Evolutionary conservation across 1,140 invertebrate species (phyloP).

Genomic region (Bombus ignitus): DNA sequence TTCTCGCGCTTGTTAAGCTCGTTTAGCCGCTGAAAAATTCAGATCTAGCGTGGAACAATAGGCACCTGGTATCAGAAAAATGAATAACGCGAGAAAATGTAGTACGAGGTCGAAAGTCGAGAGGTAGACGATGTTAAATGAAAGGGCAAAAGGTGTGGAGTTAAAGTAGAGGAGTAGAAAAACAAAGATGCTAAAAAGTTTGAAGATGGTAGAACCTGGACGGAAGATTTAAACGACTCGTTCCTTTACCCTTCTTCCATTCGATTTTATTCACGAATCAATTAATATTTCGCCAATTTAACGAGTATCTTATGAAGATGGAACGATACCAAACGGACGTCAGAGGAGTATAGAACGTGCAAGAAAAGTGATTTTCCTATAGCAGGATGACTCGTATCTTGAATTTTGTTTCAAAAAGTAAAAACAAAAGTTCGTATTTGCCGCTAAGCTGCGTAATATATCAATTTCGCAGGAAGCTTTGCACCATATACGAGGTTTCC

Average conservation of each 20-base stretch:
- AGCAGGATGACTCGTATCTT: no score
- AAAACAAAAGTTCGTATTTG: no score
- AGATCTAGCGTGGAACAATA: not conserved
- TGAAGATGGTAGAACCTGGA: not conserved
- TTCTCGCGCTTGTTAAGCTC: not conserved
- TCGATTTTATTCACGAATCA: not conserved
- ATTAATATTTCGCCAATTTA: not conserved
- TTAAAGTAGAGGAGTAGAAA: not conserved
- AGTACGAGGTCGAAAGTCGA: conserved; percentile 32
- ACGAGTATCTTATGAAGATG: not conserved
- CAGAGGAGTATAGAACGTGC: no score
- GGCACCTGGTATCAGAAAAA: not conserved
- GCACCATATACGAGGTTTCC: no score
- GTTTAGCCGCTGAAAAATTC: not conserved
- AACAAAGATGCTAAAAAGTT: conserved; percentile 4
- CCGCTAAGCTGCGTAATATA: no score
- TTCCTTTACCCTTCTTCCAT: not conserved
- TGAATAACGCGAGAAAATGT: conserved; percentile 31
- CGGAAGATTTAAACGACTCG: not conserved
- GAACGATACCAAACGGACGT: not conserved
- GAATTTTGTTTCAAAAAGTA: no score
- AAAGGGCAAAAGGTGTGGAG: not conserved
- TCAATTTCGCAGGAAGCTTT: no score
- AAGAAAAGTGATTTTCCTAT: no score
- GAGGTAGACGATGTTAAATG: conserved; percentile 20